These are phyloP conservation scores for Ophioninae sp. DNA, from an alignment of 2,888 invertebrate species.

Conservation along the genomic window DNA sequence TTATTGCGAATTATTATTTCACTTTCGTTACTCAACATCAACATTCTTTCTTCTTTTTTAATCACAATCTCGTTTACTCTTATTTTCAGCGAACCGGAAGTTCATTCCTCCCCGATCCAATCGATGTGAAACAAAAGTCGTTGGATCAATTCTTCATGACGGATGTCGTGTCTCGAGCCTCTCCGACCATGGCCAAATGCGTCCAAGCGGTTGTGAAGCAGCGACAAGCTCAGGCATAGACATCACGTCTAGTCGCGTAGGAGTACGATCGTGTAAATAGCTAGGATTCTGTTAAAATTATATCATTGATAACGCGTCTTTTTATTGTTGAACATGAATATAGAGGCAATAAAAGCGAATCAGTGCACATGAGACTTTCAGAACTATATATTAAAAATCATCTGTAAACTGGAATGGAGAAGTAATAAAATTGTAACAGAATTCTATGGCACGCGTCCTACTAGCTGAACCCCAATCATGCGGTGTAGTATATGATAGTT, in stretches of 20 bases:
- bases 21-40: background rate
- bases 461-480: conserved; percentile 50
- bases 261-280: conserved; percentile 67
- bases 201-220: conserved; percentile 94
- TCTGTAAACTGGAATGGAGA: conserved; percentile 40
- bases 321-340: conserved; percentile 40
- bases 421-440: conserved; percentile 66
- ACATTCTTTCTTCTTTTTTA: background rate
- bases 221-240: conserved; percentile 67
- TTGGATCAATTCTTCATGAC: conserved; percentile 97
- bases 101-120: conserved; percentile 70
- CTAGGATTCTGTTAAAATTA: conserved; percentile 67
- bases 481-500: conserved; percentile 62
- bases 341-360: conserved; percentile 3
- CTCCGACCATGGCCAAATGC: conserved; percentile 99
- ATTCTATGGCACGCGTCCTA: conserved; percentile 61
- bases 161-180: conserved; percentile 96
- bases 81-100: conserved; percentile 68
- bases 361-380: conserved; percentile 34
- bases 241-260: conserved; percentile 28
- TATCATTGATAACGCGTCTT: conserved; percentile 58
- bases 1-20: background rate
- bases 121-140: conserved; percentile 89
- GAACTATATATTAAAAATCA: conserved; percentile 44
- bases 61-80: background rate